A percentile compares a stretch with the other conserved stretches of the same genome.
Conservation (phyloP, 2,797 vertebrate genomes). For the Esox masquinongy region DNA sequence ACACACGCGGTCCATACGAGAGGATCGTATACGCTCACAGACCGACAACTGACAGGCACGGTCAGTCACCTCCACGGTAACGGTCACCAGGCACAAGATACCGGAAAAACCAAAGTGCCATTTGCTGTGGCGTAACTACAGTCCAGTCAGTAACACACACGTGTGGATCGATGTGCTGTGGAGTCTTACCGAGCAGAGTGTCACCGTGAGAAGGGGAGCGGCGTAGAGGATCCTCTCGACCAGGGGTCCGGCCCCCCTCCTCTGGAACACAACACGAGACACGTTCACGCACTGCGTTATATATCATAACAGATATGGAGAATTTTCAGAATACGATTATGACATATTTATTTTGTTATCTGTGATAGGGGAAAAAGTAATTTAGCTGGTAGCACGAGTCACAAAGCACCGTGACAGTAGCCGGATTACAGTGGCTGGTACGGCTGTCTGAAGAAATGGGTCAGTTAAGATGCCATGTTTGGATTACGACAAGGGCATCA, state of each 20-base stretch:
- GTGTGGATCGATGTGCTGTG: too few relatives aligned
- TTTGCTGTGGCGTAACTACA: neutral
- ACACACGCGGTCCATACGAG: neutral
- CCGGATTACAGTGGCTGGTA: too few relatives aligned
- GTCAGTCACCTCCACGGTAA: neutral
- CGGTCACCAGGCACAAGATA: neutral
- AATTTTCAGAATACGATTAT: too few relatives aligned
- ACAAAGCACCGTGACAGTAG: too few relatives aligned
- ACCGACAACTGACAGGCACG: neutral
- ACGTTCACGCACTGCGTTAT: neutral
- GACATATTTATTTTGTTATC: too few relatives aligned
- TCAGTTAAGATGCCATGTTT: too few relatives aligned
- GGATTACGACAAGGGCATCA: too few relatives aligned
- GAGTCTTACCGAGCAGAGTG: neutral
- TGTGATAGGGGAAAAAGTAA: too few relatives aligned
- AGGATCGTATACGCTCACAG: neutral
- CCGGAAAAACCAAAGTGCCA: neutral
- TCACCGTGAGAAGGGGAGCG: constrained; percentile 53
- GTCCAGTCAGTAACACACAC: neutral
- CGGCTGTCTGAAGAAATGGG: too few relatives aligned
- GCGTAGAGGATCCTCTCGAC: constrained; percentile 42
- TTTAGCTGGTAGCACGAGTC: too few relatives aligned
- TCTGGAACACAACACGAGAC: constrained; percentile 48
- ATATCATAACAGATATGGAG: too few relatives aligned
- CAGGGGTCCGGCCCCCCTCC: constrained; percentile 57